Base-by-base conservation (phyloP, 2,797 vertebrate genomes). In the Acanthiza pusilla region DNA sequence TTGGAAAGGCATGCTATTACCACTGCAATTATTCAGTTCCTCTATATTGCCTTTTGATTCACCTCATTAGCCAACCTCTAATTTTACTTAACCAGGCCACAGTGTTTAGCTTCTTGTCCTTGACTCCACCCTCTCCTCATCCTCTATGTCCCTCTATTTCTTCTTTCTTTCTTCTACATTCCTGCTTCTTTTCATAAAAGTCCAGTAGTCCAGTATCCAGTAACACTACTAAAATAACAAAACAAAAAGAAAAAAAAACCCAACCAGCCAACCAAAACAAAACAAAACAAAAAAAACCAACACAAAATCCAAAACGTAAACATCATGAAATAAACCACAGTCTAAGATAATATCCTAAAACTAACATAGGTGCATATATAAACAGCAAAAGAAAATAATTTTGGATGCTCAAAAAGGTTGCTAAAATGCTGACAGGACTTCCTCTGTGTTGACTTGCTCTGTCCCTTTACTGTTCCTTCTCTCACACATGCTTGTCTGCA, bases 51-150 rank as follows among this genome's bases (percentile, higher is more conserved):
- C 34, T 95, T 93, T 93, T 91, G 83, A 94, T 90, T 92, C 88
- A 95, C 80, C 70, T 93, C 90, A 94, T 93, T 94, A 95, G 55
- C 47, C 67, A 96, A 43, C 66, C 83, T 85, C 77, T 91, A 81
- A 95, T 95, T 94, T 89, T 90, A 70, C 51, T 91, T 93, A 88
- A 95, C 53, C 21, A 10, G 53, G 55, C 67, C 40, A 85, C 54
- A 58, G 20, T n/a, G 22, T 80, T 95, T 61, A 90, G 62, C 3
- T 93, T 76, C 67, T 88, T 73, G 73, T 73, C 71, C 88, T 94
- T 82, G 55, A 55, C 79, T 90, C 82, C 80, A 84, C 80, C 47
- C 36, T 90, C 29, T 84, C 43, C 26, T 68, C 40, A 81, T 70
- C 32, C 9, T 51, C 55, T 71, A 2, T 25, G 47, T 38, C 9